phyloP scores from a whole-genome alignment of 2,113 vertebrate species.

The Catharus fuscescens region DNA sequence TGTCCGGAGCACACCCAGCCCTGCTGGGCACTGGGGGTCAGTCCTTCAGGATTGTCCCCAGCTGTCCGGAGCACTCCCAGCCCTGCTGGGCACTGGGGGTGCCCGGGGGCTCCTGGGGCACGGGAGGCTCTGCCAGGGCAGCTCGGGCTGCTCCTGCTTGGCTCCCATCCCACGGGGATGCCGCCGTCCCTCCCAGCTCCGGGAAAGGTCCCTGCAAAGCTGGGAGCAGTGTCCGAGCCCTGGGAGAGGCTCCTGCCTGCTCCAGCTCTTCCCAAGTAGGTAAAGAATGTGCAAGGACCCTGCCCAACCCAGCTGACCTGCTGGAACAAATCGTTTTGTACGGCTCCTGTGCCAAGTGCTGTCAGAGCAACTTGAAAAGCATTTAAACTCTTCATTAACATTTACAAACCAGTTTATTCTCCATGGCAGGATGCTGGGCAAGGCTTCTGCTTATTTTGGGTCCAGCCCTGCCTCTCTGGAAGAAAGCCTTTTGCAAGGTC shows the following conservation, averaged over 20 bases:
- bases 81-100: too few relatives aligned
- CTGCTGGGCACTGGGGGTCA: too few relatives aligned
- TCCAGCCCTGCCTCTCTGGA: neutral
- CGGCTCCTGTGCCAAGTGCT: neutral
- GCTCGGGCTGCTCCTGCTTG: neutral
- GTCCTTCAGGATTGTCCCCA: too few relatives aligned
- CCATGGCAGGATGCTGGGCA: neutral
- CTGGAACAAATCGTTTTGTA: neutral
- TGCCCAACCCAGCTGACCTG: neutral
- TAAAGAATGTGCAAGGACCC: neutral
- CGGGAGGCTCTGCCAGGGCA: too few relatives aligned
- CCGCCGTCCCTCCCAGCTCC: accelerated
- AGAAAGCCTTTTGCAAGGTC: neutral
- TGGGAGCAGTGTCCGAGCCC: neutral
- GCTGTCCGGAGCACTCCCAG: too few relatives aligned
- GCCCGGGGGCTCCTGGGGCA: too few relatives aligned
- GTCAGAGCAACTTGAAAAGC: neutral
- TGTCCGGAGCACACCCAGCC: too few relatives aligned
- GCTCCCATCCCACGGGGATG: accelerated
- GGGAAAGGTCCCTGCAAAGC: neutral
- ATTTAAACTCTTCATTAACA: neutral
- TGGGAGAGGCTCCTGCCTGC: accelerated
- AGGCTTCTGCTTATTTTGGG: conserved; percentile 1
- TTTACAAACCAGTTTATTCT: neutral
- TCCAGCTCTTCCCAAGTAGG: conserved; percentile 34